Evolutionary conservation across 1,140 invertebrate genomes (phyloP), one percentile per base, ranked within the genome.

Genomic region (Drosophila prosaltans): DNA sequence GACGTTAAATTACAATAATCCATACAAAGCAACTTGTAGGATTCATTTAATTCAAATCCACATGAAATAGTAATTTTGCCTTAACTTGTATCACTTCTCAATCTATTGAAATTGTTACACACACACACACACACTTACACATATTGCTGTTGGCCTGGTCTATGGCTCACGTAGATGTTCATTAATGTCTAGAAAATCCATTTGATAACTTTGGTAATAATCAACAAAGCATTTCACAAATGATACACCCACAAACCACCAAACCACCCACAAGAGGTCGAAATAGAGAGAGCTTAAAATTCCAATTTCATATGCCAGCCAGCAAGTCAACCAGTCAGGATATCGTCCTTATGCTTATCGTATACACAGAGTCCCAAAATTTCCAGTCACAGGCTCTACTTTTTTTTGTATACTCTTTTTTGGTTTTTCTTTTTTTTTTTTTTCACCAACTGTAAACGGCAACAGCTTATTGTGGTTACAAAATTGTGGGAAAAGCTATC

Each of bases 401-500:
- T 69, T 81, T 78, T 30, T 51, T 36, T 30, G 2, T 30, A 30
- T 30, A 16, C 16, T 16, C 16, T 30, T 30, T 30, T 30, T 30
- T 30, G 28, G 28, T 30, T 16, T 16, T n/a, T n/a, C 1, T 65
- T 81, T 73, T 76, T 67, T 60, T 65, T 26, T 55, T 70, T 61
- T 69, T 62, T 65, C 36, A 51, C 59, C 76, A 48, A 63, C 71
- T 57, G 60, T 65, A 62, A 72, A 57, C 84, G 84, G 65, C 71
- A 80, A 78, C 77, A 88, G 84, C 84, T 88, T 84, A 89, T 88
- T 89, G 84, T 75, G 84, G 84, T 81, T 89, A 72, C 45, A 78
- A 81, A 84, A 89, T 88, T 88, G 84, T 71, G 80, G 85, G 69
- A 89, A 84, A 84, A 84, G 80, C 80, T 83, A 88, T 88, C 84